These are phyloP conservation scores for Limenitis arthemis DNA, from an alignment of 2,888 invertebrate species.

Conservation along the genomic window DNA sequence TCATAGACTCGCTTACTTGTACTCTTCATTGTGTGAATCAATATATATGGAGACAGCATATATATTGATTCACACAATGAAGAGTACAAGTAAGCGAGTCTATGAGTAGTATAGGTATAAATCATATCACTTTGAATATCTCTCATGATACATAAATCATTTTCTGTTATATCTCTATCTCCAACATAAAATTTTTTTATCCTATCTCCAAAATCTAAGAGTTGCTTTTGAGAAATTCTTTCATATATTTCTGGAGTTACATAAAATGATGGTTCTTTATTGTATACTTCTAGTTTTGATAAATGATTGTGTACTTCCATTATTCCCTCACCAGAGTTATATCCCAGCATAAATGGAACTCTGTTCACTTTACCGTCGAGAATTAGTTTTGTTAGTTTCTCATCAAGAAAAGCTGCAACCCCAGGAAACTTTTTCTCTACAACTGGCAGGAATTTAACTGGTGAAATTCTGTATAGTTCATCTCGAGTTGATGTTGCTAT, in stretches of 20 bases:
- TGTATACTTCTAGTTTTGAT: slow-evolving; percentile 31
- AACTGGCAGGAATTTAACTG: slow-evolving; percentile 42
- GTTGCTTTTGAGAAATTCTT: slow-evolving; percentile 29
- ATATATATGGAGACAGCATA: too few species aligned
- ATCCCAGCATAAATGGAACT: slow-evolving; percentile 45
- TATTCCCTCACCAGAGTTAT: slow-evolving; percentile 46
- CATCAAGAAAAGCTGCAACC: slow-evolving; percentile 38
- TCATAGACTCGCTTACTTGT: too few species aligned
- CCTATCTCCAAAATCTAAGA: slow-evolving; percentile 35
- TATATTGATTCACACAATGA: slow-evolving; percentile 30
- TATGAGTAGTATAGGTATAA: slow-evolving; percentile 38
- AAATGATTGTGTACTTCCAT: slow-evolving; percentile 30
- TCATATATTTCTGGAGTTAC: slow-evolving; percentile 38
- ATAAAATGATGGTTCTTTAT: slow-evolving; percentile 35
- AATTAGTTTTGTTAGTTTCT: slow-evolving; percentile 33
- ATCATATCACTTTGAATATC: slow-evolving; percentile 35
- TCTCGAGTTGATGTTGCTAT: slow-evolving; percentile 35
- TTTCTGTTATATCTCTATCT: slow-evolving; percentile 29
- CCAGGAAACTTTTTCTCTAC: slow-evolving; percentile 40
- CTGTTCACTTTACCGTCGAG: slow-evolving; percentile 34
- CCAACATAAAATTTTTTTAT: slow-evolving; percentile 42
- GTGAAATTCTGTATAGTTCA: slow-evolving; percentile 39
- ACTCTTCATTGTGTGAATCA: too few species aligned
- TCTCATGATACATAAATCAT: slow-evolving; percentile 32
- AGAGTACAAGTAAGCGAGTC: slow-evolving; percentile 39